Base-by-base conservation (phyloP, 2,113 vertebrate species). In the Ptilonorhynchus violaceus region DNA sequence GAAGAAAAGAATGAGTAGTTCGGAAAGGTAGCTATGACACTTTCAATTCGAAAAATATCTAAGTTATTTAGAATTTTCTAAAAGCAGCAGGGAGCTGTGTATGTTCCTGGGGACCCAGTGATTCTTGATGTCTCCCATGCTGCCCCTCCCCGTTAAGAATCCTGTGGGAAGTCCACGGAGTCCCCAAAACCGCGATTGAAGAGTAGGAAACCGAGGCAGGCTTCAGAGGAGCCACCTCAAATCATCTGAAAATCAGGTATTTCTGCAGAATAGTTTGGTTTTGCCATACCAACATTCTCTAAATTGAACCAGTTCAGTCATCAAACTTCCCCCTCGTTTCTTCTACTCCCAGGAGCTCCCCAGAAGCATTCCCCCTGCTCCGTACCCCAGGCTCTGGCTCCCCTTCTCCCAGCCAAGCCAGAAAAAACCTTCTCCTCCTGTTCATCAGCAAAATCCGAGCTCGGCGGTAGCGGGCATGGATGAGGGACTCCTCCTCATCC, bases 401-500 rank as follows among this genome's bases (percentile, higher is more conserved):
- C 31, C 18, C 15, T 52, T 52, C 56, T 62, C 52, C 3, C 7
- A 58, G n/a, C 4, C 66, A 31, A 58, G 81, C 15, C 35, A 4
- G 55, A 22, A 0, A 27, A 86, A 75, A 39, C n/a, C 66, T 68
- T 6, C 28, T 22, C 17, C 42, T 41, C 18, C n/a, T 6, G 15
- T 15, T 66, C 63, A 3, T 7, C 79, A 28, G 47, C 35, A 35
- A 77, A 62, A 55, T 0, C 20, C 15, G 3, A 39, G 22, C 6
- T 15, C 18, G 2, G 16, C 31, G 2, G 60, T 4, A 28, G 73
- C 21, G 3, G 55, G 35, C 11, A 41, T 18, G 50, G 82, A 7
- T 24, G 42, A 7, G 14, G 47, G 12, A 67, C 67, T 41, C 79
- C 64, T 77, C 86, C 77, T 92, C 68, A 60, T 94, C 49, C 96